Base-by-base conservation (phyloP, 2,888 invertebrate species). In the Cabera pusaria region DNA sequence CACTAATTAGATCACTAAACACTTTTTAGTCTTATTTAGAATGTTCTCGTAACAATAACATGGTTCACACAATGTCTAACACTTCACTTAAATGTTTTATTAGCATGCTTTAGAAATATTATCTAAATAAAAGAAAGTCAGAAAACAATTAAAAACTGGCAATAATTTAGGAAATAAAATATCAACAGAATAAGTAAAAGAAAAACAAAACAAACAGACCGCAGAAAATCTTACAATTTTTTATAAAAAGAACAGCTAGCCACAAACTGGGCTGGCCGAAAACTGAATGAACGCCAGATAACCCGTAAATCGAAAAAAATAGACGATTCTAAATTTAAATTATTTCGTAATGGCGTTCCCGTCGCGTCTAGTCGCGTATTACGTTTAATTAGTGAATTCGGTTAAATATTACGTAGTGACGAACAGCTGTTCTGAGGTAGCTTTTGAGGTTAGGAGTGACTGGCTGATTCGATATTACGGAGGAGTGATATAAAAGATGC, bases 361-460 rank as follows among this genome's bases (percentile, higher is more conserved):
- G 67, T 52, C 57, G 68, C 64, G 80, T 70, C 71, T 68, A 68
- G 74, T 63, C 73, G 71, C 54, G 23, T 31, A 37, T 43, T 39
- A 35, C 8, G 27, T 23, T 16, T 34, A 12, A 16, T 34, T 20
- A 14, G 4, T 21, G 2, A 19, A 16, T 46, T 60, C 44, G 4
- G 52, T 42, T 56, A 49, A 57, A 54, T n/a, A 58, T 53, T 58
- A 44, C 45, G 49, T 49, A 61, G 54, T 40, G 33, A 57, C 43
- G 53, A 85, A 82, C 87, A 87, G 87, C 87, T 87, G 87, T 83
- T 85, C 60, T 33, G 55, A 49, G 49, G 52, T 56, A 52, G 43
- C 47, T 48, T 80, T 84, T 77, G 72, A 87, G 87, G 86, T 87
- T 87, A 87, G 72, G 76, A 76, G 71, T 78, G 79, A 81, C 80